Conservation (phyloP, 2,888 invertebrate genomes). For the Lasioglossum figueresi region DNA sequence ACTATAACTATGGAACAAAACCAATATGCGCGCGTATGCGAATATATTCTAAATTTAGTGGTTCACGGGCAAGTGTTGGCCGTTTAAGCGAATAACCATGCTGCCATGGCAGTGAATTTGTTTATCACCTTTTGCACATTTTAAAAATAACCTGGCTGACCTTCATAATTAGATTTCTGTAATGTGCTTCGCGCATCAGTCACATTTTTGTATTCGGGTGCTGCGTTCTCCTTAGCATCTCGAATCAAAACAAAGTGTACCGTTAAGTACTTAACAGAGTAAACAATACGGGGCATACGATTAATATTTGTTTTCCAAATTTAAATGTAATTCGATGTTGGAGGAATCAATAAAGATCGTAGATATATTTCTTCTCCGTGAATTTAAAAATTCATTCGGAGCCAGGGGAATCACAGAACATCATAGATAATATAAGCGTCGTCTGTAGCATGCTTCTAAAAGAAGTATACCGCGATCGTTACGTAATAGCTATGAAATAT, state of each 20-base stretch:
- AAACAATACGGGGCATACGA: not conserved
- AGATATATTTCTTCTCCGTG: not conserved
- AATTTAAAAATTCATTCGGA: not conserved
- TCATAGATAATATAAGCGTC: not conserved
- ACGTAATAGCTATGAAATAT: slow-evolving; percentile 42
- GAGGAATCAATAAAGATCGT: not conserved
- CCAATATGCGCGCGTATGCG: slow-evolving; percentile 14
- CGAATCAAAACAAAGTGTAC: not conserved
- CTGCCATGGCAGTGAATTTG: slow-evolving; percentile 15
- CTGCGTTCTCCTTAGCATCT: not conserved
- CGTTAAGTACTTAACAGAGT: not conserved
- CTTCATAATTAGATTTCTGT: slow-evolving; percentile 34
- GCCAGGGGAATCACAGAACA: not conserved
- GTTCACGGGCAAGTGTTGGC: slow-evolving; percentile 11
- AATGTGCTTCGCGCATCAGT: not conserved
- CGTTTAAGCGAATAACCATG: slow-evolving; percentile 27
- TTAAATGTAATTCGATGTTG: not conserved
- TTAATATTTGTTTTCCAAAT: not conserved
- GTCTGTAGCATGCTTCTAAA: slow-evolving; percentile 8
- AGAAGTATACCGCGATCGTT: not conserved
- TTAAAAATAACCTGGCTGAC: slow-evolving; percentile 30
- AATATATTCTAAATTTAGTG: slow-evolving; percentile 56
- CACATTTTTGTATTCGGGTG: not conserved
- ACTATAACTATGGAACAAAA: slow-evolving; percentile 28
- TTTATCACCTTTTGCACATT: slow-evolving; percentile 29